Evolutionary conservation across 2,888 invertebrate species (phyloP).

Genomic region (Campaea margaritaria): DNA sequence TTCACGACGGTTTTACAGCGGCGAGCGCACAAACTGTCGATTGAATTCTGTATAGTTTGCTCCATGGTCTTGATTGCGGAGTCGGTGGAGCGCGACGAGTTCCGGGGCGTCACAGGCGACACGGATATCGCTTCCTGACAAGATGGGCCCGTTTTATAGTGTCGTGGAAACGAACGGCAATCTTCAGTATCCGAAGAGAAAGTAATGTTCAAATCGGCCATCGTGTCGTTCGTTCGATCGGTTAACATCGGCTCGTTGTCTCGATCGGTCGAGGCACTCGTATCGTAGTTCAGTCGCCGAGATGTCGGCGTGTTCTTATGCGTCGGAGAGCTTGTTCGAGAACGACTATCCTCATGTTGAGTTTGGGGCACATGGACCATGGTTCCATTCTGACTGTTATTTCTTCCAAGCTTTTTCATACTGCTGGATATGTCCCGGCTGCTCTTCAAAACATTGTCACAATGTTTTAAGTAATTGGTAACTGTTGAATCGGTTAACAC

Average conservation of each 20-base stretch:
- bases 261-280: slow-evolving; percentile 64
- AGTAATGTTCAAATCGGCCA: slow-evolving; percentile 79
- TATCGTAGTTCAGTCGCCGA: slow-evolving; percentile 68
- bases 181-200: slow-evolving; percentile 77
- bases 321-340: slow-evolving; percentile 62
- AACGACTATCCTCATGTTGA: slow-evolving; percentile 54
- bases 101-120: slow-evolving; percentile 38
- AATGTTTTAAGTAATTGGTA: slow-evolving; percentile 66
- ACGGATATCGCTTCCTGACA: slow-evolving; percentile 42
- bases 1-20: slow-evolving; percentile 30
- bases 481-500: slow-evolving; percentile 63
- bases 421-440: slow-evolving; percentile 69
- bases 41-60: slow-evolving; percentile 55
- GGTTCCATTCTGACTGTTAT: slow-evolving; percentile 41
- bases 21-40: slow-evolving; percentile 37
- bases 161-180: slow-evolving; percentile 40
- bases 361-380: slow-evolving; percentile 44
- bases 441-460: slow-evolving; percentile 68
- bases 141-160: slow-evolving; percentile 37
- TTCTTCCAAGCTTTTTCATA: slow-evolving; percentile 56
- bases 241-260: slow-evolving; percentile 71
- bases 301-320: slow-evolving; percentile 43
- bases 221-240: slow-evolving; percentile 80
- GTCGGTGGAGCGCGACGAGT: slow-evolving; percentile 47
- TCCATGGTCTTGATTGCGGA: slow-evolving; percentile 57